Percentiles rank a stretch among this genome's conserved stretches.
Conservation (phyloP, 35 echinoderm and acorn worm genomes). For the Amphiura filiformis region DNA sequence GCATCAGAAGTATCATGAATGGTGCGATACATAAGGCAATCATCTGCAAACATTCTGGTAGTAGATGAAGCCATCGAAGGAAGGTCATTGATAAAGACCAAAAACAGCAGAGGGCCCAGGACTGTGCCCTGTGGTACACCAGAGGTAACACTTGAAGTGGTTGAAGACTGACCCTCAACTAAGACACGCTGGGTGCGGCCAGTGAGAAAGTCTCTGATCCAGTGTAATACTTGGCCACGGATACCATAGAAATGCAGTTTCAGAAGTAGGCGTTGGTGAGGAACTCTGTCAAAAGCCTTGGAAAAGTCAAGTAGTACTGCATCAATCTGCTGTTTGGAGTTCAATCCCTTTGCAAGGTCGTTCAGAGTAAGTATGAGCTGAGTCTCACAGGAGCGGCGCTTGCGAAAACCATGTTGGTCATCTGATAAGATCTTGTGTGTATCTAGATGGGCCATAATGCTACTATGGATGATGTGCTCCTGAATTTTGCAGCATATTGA, state of each 20-base stretch:
- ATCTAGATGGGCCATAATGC: slow-evolving; percentile 4
- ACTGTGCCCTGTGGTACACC: slow-evolving; percentile 66
- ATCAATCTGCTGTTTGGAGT: slow-evolving; percentile 14
- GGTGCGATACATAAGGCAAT: slow-evolving; percentile 18
- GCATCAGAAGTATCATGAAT: slow-evolving; percentile 14
- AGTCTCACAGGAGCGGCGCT: not conserved
- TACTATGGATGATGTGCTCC: not conserved
- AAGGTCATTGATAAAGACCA: slow-evolving; percentile 64
- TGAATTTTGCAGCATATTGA: not conserved
- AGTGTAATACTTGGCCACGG: not conserved
- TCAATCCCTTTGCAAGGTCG: not conserved
- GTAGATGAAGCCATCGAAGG: slow-evolving; percentile 7
- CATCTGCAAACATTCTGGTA: slow-evolving; percentile 58
- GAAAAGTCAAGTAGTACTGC: slow-evolving; percentile 25
- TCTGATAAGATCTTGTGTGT: not conserved
- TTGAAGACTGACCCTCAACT: slow-evolving; percentile 23
- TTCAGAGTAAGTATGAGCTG: slow-evolving; percentile 19
- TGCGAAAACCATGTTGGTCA: not conserved
- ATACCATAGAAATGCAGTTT: slow-evolving; percentile 25
- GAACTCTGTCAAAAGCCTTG: slow-evolving; percentile 13
- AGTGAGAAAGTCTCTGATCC: slow-evolving; percentile 20
- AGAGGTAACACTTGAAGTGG: slow-evolving; percentile 32
- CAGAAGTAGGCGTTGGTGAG: slow-evolving; percentile 2
- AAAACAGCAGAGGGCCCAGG: slow-evolving; percentile 48
- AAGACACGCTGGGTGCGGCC: slow-evolving; percentile 17